phyloP scores from a whole-genome alignment of 2,797 vertebrate genomes.

The Phataginus tricuspis region DNA sequence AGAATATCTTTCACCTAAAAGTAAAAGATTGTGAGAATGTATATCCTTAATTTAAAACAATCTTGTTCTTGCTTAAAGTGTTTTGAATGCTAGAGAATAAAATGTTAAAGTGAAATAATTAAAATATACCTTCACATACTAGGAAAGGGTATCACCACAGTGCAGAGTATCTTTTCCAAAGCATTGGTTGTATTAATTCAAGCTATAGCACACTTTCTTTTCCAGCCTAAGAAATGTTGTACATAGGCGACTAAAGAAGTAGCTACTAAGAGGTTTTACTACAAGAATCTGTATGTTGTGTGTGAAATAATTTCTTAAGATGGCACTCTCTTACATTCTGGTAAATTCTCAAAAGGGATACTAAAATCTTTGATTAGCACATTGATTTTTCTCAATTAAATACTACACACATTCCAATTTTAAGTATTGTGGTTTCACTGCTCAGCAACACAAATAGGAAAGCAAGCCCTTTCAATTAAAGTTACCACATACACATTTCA shows the following conservation, averaged over 20 bases:
- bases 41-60: slow-evolving; percentile 36
- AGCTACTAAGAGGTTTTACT: neutral
- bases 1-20: slow-evolving; percentile 90
- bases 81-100: slow-evolving; percentile 41
- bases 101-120: slow-evolving; percentile 8
- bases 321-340: neutral
- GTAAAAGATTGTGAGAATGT: slow-evolving; percentile 53
- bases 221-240: slow-evolving; percentile 18
- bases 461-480: neutral
- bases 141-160: slow-evolving; percentile 10
- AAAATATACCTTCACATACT: neutral
- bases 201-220: neutral
- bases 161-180: neutral
- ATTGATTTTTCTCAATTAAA: slow-evolving; percentile 24
- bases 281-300: neutral
- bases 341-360: neutral
- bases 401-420: neutral
- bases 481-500: neutral
- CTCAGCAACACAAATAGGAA: neutral
- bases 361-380: neutral
- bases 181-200: slow-evolving; percentile 21
- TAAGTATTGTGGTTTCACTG: neutral
- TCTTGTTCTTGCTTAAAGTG: slow-evolving; percentile 25
- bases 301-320: slow-evolving; percentile 44
- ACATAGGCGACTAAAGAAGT: neutral